Base-by-base conservation (phyloP, 92 coral and sea anemone genomes). In the Epizoanthus scotinus region DNA sequence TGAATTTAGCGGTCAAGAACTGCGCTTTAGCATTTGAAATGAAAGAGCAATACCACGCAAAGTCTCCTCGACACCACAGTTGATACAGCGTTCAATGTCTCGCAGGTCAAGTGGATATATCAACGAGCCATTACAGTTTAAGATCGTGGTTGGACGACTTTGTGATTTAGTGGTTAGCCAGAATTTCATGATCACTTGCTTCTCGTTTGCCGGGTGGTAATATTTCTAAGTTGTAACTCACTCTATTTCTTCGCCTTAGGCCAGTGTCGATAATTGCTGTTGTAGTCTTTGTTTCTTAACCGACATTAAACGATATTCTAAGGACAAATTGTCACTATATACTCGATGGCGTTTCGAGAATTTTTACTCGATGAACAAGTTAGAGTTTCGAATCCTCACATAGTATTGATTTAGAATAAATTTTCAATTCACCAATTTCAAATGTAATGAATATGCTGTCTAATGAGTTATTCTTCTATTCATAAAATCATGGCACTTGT, bases 291-390 rank as follows among this genome's bases (percentile, higher is more conserved):
- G 60, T 65, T 78, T 84, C 81, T 84, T 78, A 69, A 79, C 91
- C 91, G 91, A 84, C 91, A 84, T 79, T 84, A 88, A 88, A 83
- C 83, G 91, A 88, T 88, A 88, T 88, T 88, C 87, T 71, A 53
- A 73, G 87, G 91, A 71, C 91, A 88, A 84, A 64, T 79, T 83
- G 77, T 72, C 85, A 84, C 70, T 79, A 53, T 79, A 53, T 59
- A 56, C 87, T 78, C 36, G 55, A 20, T 2, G 21, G 44, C 15
- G 55, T 34, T 75, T 60, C 81, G 44, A 42, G 19, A 58, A 47
- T 36, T 75, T 14, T 55, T 17, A 40, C n/a, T 75, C 26, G 68
- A 8, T 38, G 54, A 34, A 22, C 68, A 63, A 58, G 69, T 36
- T 40, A 75, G 54, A 59, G 69, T 34, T 21, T 31, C 18, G 38